phyloP scores from a whole-genome alignment of 2,113 vertebrate species.

The Paedocypris sp. region DNA sequence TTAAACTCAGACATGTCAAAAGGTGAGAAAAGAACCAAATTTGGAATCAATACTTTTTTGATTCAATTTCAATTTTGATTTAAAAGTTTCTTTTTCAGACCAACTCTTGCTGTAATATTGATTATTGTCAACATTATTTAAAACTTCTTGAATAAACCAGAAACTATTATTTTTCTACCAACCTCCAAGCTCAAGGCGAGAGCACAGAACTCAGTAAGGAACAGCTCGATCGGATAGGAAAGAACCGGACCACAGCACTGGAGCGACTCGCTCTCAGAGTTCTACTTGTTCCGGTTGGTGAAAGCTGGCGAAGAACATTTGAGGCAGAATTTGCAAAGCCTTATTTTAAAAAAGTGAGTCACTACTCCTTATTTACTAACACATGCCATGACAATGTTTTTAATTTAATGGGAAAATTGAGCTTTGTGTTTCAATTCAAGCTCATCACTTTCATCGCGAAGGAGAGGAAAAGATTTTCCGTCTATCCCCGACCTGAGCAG shows the following conservation, averaged over 20 bases:
- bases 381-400: too few relatives aligned
- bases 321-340: slow-evolving; percentile 63
- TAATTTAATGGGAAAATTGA: too few relatives aligned
- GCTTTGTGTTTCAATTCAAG: slow-evolving; percentile 41
- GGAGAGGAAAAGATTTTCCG: slow-evolving; percentile 60
- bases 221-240: slow-evolving; percentile 64
- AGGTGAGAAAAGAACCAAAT: too few relatives aligned
- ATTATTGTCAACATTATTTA: too few relatives aligned
- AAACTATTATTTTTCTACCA: too few relatives aligned
- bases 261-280: slow-evolving; percentile 56
- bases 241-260: slow-evolving; percentile 63
- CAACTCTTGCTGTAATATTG: too few relatives aligned
- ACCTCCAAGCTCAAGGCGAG: background rate
- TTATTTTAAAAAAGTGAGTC: slow-evolving; percentile 61
- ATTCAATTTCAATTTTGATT: too few relatives aligned
- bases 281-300: slow-evolving; percentile 56
- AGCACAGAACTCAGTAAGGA: slow-evolving; percentile 52
- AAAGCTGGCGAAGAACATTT: slow-evolving; percentile 61
- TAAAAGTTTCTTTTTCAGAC: too few relatives aligned
- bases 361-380: too few relatives aligned
- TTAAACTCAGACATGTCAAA: background rate
- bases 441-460: slow-evolving; percentile 65
- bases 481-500: slow-evolving; percentile 66
- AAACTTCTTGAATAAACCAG: background rate
- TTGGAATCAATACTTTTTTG: too few relatives aligned